These are phyloP conservation scores for Polypterus senegalus DNA, from an alignment of 2,113 vertebrate genomes.

Conservation along the genomic window DNA sequence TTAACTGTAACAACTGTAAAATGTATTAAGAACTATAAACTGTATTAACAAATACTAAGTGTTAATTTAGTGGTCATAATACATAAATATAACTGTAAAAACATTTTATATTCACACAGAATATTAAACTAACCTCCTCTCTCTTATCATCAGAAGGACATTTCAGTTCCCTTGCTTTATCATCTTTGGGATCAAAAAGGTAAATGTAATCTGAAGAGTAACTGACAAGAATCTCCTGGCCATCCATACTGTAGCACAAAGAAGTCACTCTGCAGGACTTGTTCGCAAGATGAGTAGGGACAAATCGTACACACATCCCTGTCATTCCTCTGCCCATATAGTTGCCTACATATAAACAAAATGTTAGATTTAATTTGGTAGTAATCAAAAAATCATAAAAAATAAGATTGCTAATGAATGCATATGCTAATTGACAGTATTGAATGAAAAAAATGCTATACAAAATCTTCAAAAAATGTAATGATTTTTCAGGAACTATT, in stretches of 20 bases:
- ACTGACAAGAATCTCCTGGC: slow-evolving; percentile 93
- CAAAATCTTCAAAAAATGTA: too few relatives aligned
- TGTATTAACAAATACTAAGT: too few relatives aligned
- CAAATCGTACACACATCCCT: slow-evolving; percentile 91
- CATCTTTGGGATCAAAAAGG: slow-evolving; percentile 90
- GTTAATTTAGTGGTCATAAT: neutral
- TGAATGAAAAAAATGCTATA: too few relatives aligned
- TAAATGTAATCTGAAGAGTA: slow-evolving; percentile 98
- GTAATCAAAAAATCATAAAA: too few relatives aligned
- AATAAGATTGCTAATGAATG: too few relatives aligned
- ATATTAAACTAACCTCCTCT: slow-evolving; percentile 70
- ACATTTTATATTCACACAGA: neutral
- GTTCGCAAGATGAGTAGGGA: slow-evolving; percentile 82
- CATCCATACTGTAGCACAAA: slow-evolving; percentile 90
- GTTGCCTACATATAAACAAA: slow-evolving; percentile 54
- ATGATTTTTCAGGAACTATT: too few relatives aligned
- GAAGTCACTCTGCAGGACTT: slow-evolving; percentile 95
- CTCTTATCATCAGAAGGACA: slow-evolving; percentile 77
- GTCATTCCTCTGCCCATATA: slow-evolving; percentile 83
- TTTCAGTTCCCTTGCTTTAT: slow-evolving; percentile 86
- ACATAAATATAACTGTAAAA: neutral
- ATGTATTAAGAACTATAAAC: too few relatives aligned
- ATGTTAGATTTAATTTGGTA: too few relatives aligned
- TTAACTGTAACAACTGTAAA: too few relatives aligned
- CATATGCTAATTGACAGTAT: too few relatives aligned